Evolutionary conservation across 2,113 vertebrate species (phyloP).

Genomic region (Vimba vimba): DNA sequence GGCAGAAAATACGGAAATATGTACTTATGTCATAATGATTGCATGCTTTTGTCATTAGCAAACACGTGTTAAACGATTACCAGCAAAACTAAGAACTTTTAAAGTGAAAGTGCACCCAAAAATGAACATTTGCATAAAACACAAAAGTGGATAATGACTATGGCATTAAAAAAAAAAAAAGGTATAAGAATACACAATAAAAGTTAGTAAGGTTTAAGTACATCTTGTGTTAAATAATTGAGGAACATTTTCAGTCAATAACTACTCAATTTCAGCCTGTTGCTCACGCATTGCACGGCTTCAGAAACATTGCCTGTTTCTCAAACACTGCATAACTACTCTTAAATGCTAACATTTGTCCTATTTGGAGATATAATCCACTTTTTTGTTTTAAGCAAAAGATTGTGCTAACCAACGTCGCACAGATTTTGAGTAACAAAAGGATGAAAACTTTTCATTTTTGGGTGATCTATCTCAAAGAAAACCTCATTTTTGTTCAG

Average conservation of each 20-base stretch:
- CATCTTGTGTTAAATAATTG: not conserved
- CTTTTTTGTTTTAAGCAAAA: slow-evolving; percentile 3
- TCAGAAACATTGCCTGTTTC: not conserved
- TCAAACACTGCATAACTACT: not conserved
- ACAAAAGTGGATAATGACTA: not conserved
- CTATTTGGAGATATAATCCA: not conserved
- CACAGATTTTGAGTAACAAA: not conserved
- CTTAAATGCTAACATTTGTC: not conserved
- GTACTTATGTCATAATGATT: slow-evolving; percentile 36
- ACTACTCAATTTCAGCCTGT: not conserved
- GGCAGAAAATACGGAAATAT: slow-evolving; percentile 14
- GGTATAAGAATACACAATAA: no score
- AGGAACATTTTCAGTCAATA: not conserved
- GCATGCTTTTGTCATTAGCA: slow-evolving; percentile 45
- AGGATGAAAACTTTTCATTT: not conserved
- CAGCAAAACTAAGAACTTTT: slow-evolving; percentile 32
- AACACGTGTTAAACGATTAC: slow-evolving; percentile 28
- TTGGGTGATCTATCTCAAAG: slow-evolving; percentile 28
- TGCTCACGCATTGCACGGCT: not conserved
- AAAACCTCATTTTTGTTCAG: slow-evolving; percentile 26
- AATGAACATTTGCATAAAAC: not conserved
- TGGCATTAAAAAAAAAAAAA: no score
- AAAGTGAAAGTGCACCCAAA: slow-evolving; percentile 35
- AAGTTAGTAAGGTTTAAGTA: not conserved
- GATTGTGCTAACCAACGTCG: not conserved